Conservation (phyloP, 2,113 vertebrate genomes). For the Corvus cornix region DNA sequence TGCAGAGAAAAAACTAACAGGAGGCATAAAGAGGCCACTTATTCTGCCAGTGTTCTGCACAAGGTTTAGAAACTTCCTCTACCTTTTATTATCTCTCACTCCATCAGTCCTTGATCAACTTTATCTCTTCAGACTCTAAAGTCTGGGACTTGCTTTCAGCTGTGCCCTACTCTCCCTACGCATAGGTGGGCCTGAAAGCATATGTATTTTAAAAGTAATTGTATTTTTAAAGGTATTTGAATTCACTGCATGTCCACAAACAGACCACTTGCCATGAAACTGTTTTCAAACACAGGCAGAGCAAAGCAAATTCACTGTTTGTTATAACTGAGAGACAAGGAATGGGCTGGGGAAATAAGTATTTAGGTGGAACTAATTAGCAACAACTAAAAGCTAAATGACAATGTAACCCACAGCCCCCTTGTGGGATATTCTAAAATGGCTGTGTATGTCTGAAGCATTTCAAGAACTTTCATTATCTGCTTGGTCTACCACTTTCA, state of each 20-base stretch:
- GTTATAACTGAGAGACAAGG: background rate
- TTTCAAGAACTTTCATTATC: constrained; percentile 43
- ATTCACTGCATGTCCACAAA: background rate
- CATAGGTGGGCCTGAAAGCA: background rate
- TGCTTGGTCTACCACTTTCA: background rate
- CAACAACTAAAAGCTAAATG: constrained; percentile 26
- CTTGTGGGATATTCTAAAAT: constrained; percentile 60
- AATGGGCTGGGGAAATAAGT: constrained; percentile 24
- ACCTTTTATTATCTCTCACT: background rate
- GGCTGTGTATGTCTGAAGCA: background rate
- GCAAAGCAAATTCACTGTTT: background rate
- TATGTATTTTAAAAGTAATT: background rate
- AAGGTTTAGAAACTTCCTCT: background rate
- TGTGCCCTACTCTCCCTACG: background rate
- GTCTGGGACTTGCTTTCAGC: background rate
- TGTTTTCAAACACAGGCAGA: background rate
- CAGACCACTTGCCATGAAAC: background rate
- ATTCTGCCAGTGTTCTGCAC: background rate
- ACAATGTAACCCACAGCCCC: constrained; percentile 23
- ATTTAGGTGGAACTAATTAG: constrained; percentile 50
- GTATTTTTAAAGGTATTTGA: background rate
- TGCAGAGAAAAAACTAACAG: background rate
- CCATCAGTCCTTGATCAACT: background rate
- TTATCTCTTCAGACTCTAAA: background rate
- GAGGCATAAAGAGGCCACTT: background rate